Percentiles rank a stretch among this genome's conserved stretches.
phyloP scores from a whole-genome alignment of 1,140 invertebrate species.

The Pseudomyrmex concolor region DNA sequence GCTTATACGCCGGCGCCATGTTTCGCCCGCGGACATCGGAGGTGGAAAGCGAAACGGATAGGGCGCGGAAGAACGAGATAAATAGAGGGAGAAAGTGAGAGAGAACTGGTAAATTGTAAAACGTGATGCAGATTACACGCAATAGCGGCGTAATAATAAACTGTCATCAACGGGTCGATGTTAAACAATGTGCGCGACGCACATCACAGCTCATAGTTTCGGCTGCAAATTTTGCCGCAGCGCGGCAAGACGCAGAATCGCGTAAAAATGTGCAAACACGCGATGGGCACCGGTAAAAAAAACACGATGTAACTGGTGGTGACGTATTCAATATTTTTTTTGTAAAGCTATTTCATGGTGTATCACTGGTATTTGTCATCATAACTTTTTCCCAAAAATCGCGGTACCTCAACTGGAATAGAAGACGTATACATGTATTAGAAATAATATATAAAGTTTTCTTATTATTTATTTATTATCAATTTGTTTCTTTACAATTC shows the following conservation, averaged over 20 bases:
- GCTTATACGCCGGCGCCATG: constrained; percentile 63
- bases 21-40: constrained; percentile 35
- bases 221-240: constrained; percentile 44
- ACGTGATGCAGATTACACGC: constrained; percentile 79
- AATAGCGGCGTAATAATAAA: constrained; percentile 79
- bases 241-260: background rate
- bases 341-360: background rate
- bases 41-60: constrained; percentile 2
- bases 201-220: constrained; percentile 17
- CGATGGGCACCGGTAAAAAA: constrained; percentile 18
- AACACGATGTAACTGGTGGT: constrained; percentile 15
- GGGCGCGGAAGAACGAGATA: constrained; percentile 21
- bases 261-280: constrained; percentile 33
- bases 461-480: background rate
- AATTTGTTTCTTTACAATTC: background rate
- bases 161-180: constrained; percentile 78
- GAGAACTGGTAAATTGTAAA: constrained; percentile 77
- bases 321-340: constrained; percentile 5
- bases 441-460: constrained; percentile 12
- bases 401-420: too few species aligned
- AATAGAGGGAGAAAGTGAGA: background rate
- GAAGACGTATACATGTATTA: too few species aligned
- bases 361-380: background rate
- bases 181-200: constrained; percentile 69
- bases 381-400: too few species aligned